Evolutionary conservation across 2,888 invertebrate species (phyloP).

Genomic region (Julus scandinavius): DNA sequence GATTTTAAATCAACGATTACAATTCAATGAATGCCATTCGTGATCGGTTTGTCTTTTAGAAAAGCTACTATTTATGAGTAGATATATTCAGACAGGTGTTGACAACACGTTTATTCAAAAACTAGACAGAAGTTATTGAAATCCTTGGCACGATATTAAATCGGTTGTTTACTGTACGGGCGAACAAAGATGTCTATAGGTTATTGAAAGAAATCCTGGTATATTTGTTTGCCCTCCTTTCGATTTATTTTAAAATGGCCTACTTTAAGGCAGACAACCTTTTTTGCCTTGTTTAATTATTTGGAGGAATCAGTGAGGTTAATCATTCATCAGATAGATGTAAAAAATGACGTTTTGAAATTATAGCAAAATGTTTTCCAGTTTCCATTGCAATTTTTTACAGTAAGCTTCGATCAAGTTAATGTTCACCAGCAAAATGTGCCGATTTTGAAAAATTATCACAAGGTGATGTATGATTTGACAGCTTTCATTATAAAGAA

Average conservation of each 20-base stretch:
- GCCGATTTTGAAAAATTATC: neutral
- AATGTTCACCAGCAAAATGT: neutral
- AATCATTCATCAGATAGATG: neutral
- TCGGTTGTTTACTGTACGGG: constrained; percentile 6
- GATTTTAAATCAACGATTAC: too few species aligned
- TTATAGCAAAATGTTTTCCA: neutral
- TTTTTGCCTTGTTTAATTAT: constrained; percentile 4
- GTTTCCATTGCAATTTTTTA: neutral
- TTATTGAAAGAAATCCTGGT: constrained; percentile 24
- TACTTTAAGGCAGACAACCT: constrained; percentile 39
- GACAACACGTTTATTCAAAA: neutral
- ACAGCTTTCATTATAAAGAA: neutral
- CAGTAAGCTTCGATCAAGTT: neutral
- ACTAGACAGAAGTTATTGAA: neutral
- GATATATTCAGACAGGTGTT: neutral
- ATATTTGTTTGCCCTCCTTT: constrained; percentile 47
- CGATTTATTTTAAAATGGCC: constrained; percentile 52
- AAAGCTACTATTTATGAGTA: too few species aligned
- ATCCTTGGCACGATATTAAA: neutral
- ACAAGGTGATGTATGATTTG: neutral
- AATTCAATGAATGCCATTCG: too few species aligned
- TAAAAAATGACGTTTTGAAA: neutral
- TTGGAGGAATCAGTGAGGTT: neutral
- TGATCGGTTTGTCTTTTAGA: too few species aligned
- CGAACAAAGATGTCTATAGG: constrained; percentile 30